phyloP scores from a whole-genome alignment of 2,888 invertebrate genomes.

The Ptycholaimellus sp. region DNA sequence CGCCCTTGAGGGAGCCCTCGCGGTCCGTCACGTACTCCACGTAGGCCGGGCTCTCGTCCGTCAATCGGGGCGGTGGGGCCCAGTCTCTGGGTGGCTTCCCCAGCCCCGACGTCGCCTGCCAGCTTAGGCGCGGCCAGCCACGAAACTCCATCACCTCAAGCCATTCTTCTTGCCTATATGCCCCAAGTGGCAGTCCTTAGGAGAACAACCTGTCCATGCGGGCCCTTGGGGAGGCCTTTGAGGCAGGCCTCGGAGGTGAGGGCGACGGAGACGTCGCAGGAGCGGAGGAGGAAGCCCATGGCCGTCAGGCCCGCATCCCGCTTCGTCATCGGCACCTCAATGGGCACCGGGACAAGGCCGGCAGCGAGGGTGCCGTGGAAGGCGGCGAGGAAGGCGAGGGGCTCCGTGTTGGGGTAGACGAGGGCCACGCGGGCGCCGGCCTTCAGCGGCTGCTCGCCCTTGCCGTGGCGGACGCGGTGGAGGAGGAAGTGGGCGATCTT shows the following conservation, averaged over 20 bases:
- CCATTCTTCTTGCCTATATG: slow-evolving; percentile 6
- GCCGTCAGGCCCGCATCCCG: slow-evolving; percentile 89
- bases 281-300: slow-evolving; percentile 85
- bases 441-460: slow-evolving; percentile 33
- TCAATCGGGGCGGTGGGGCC: slow-evolving; percentile 65
- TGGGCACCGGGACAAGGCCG: slow-evolving; percentile 89
- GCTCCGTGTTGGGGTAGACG: slow-evolving; percentile 96
- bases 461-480: slow-evolving; percentile 50
- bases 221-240: slow-evolving; percentile 63
- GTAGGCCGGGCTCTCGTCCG: slow-evolving; percentile 80
- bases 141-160: too few species aligned
- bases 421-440: slow-evolving; percentile 78
- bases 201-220: slow-evolving; percentile 1
- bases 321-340: slow-evolving; percentile 83
- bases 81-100: slow-evolving; percentile 87
- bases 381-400: slow-evolving; percentile 86
- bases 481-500: slow-evolving; percentile 88
- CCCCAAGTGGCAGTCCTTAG: slow-evolving; percentile 1
- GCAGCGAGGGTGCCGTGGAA: slow-evolving; percentile 95
- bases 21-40: slow-evolving; percentile 89
- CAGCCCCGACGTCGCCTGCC: slow-evolving; percentile 33
- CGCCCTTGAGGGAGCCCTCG: slow-evolving; percentile 87
- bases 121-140: slow-evolving; percentile 4
- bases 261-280: slow-evolving; percentile 79
- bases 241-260: slow-evolving; percentile 91